phyloP scores from a whole-genome alignment of 2,113 vertebrate species.

The Gallinago paraguaiae region DNA sequence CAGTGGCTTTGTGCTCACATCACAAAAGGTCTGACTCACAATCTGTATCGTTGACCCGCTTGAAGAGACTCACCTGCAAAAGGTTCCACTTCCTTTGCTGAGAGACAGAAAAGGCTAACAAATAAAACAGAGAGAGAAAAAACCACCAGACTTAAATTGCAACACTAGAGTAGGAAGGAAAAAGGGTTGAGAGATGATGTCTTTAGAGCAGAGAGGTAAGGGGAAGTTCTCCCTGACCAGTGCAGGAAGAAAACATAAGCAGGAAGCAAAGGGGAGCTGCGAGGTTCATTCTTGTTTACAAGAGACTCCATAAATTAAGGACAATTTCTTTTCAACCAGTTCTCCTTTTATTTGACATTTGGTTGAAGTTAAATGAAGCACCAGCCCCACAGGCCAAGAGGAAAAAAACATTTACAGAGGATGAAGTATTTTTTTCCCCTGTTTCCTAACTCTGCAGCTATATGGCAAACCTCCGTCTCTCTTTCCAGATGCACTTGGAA shows the following conservation, averaged over 20 bases:
- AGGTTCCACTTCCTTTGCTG: background rate
- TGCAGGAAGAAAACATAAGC: slow-evolving; percentile 15
- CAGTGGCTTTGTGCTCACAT: background rate
- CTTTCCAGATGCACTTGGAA: slow-evolving; percentile 59
- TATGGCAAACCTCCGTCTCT: background rate
- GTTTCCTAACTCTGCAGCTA: slow-evolving; percentile 30
- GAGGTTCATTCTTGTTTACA: slow-evolving; percentile 25
- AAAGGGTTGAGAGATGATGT: background rate
- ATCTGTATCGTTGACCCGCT: accelerated
- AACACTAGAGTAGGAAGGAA: background rate
- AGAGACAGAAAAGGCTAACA: background rate
- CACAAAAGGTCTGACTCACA: background rate
- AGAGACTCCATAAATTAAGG: slow-evolving; percentile 10
- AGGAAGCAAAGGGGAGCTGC: slow-evolving; percentile 27
- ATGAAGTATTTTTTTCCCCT: slow-evolving; percentile 53
- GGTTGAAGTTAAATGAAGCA: slow-evolving; percentile 36
- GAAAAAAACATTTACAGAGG: slow-evolving; percentile 7
- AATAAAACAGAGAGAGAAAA: background rate
- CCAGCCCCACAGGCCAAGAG: background rate
- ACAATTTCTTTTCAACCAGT: background rate
- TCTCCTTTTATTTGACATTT: background rate
- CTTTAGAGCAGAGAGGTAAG: background rate
- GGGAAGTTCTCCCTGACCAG: background rate
- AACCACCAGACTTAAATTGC: background rate
- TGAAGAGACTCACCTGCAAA: background rate